Conservation (phyloP, 2,797 vertebrate species). For the Trichosurus vulpecula region DNA sequence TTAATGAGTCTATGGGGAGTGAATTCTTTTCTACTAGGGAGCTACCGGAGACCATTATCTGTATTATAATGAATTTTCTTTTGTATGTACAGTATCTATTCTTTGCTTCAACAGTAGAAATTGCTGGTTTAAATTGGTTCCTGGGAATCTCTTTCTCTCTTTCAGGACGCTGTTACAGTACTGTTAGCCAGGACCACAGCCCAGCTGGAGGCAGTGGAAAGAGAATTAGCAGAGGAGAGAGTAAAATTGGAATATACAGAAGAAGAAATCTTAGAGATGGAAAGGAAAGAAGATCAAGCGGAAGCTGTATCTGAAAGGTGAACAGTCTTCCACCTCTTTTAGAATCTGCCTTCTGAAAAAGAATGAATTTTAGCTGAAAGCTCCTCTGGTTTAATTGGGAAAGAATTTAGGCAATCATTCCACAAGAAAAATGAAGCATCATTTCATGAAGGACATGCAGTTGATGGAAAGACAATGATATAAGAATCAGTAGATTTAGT, state of each 20-base stretch:
- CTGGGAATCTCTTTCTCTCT: conserved; percentile 14
- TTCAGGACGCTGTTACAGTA: conserved; percentile 87
- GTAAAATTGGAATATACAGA: conserved; percentile 87
- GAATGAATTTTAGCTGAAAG: not conserved
- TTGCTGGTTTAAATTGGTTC: not conserved
- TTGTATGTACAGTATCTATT: not conserved
- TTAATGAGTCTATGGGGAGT: not conserved
- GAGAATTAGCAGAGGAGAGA: conserved; percentile 87
- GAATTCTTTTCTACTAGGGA: not conserved
- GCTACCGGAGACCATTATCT: not conserved
- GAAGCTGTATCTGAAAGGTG: conserved; percentile 93
- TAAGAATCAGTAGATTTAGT: not conserved
- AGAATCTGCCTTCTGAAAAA: not conserved
- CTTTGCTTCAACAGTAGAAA: not conserved
- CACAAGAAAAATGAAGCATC: not conserved
- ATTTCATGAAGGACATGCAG: not conserved
- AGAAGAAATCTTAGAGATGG: conserved; percentile 88
- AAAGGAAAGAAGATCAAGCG: conserved; percentile 90
- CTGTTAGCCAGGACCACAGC: conserved; percentile 88
- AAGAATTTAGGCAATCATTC: not conserved
- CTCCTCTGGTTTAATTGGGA: not conserved
- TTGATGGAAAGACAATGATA: not conserved
- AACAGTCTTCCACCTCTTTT: not conserved
- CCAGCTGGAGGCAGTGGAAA: conserved; percentile 89
- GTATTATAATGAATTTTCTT: not conserved